Evolutionary conservation across 1,140 invertebrate species (phyloP), one percentile per base, ranked within the genome.

Genomic region (Conus betulinus): DNA sequence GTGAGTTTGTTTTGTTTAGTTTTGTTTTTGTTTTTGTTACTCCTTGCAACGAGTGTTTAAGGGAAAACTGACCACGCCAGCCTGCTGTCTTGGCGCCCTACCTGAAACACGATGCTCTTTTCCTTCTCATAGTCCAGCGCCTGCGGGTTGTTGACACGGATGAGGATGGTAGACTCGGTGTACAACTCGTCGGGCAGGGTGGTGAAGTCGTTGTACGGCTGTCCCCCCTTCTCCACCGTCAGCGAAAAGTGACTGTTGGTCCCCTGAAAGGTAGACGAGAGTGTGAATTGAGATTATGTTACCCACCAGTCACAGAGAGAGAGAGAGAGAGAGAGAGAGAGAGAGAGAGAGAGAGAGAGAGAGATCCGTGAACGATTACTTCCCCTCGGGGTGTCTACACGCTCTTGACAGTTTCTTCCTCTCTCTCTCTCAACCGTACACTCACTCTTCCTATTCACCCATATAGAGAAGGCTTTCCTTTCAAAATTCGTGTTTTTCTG

Each of bases 241-340:
- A 99, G 95, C 87, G 96, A 96, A 95, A 99, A 99, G 11, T 98
- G 98, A 25, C 98, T 98, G 96, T 99, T 99, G 89, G 97, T 97
- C 52, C 98, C 98, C 97, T 98, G 94, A 85, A 95, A 15, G 57
- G 8, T 11, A 4, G 57, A 15, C 57, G 39, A 39, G 39, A 96
- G 94, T 85, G 25, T 20, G 71, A 25, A 25, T 74, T 74, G 25
- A 39, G 17, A 51, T 25, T 17, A 39, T 39, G 39, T 39, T 39
- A 3, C 39, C 39, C 3, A 39, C 39, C 39, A 39, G 39, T 39
- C 39, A 63, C 11, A 63, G 60, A 60, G 57, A 60, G 82, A 84
- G 82, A 84, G 82, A 84, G 25, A 53, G 25, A 53, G 82, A 51
- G 25, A 84, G 25, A 53, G 82, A 84, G 82, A 53, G 82, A 84